Base-by-base conservation (phyloP, 2,888 invertebrate genomes). In the Scrobipalpa atriplicella region DNA sequence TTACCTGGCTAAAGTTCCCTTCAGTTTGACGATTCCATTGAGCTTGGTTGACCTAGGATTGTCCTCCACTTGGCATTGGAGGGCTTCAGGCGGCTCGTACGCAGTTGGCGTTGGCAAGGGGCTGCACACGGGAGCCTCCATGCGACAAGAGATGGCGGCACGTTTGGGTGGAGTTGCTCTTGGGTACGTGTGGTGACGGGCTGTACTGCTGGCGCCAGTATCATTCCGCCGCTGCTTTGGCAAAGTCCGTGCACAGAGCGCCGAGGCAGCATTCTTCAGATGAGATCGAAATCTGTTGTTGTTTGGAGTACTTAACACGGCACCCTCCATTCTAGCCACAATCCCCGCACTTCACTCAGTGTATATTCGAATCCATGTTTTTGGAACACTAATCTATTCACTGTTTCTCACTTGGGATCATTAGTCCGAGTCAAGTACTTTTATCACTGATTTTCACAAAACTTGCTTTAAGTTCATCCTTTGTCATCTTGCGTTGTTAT, bases 211-310 rank as follows among this genome's bases (percentile, higher is more conserved):
- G n/a, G 83, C 74, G 67, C 78, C 77, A 51, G 82, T 70, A 69
- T 90, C 88, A 69, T 76, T 82, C 71, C 90, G 85, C 81, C 92
- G 82, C 80, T 93, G 87, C 83, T 93, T 90, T 70, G 91, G 89
- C 82, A 92, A 76, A 62, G 91, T 92, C 77, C 89, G 88, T 66
- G 88, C 89, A 75, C 92, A 92, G 68, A 92, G 75, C 38, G 90
- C 90, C 75, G 87, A 90, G 1, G 92, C 91, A 66, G 91, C 92
- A 87, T 90, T 92, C 80, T 92, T 92, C 74, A 92, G 74, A 75
- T 90, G 92, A 62, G 85, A 84, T 68, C 89, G 80, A 74, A 92
- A 90, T 83, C 90, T 87, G 76, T 83, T 91, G 73, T 86, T 90
- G 74, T 86, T 90, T 67, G 91, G 86, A 77, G 92, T 88, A 83